Base-by-base conservation (phyloP, 2,888 invertebrate genomes). In the Volucella inanis region DNA sequence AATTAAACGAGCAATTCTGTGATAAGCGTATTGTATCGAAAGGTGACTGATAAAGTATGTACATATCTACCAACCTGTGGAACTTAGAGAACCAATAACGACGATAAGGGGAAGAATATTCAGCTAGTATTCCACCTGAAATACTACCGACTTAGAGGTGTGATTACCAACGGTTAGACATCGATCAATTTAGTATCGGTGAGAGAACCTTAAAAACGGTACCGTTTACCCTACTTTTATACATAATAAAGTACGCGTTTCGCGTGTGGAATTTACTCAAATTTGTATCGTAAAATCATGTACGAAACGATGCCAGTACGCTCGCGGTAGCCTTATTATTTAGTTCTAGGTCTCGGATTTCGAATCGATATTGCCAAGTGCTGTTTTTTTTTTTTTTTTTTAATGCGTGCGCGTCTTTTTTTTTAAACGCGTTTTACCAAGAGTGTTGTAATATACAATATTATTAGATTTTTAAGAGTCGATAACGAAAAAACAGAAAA, bases 21-120 rank as follows among this genome's bases (percentile, higher is more conserved):
- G 83, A 83, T 83, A 78, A 83, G 68, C 31, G 78, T 52, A 61
- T 59, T 52, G 62, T 83, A 83, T 68, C 74, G 52, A 78, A 77
- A 74, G 57, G 47, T 64, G 15, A 52, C 78, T 78, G 83, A 83
- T 83, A 78, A 83, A 74, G 6, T 31, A 22, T 22, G 18, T 22
- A 22, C 22, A 22, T 22, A 31, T 14, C 38, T 52, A 14, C 14
- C 50, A 47, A 62, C 31, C 31, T 31, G 6, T 6, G 22, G 38
- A 67, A 31, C 31, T 6, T 50, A 52, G 31, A 65, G 18, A 65
- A 59, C 61, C 8, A 18, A 47, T 31, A 47, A 52, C 31, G 39
- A 61, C 59, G 52, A 67, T 41, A 38, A 11, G 14, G 52, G 41
- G 15, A 55, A 47, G 39, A 61, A 61, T 45, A 54, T 10, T 41